These are phyloP conservation scores for Euplagia quadripunctaria DNA, from an alignment of 2,888 invertebrate genomes.

Conservation along the genomic window DNA sequence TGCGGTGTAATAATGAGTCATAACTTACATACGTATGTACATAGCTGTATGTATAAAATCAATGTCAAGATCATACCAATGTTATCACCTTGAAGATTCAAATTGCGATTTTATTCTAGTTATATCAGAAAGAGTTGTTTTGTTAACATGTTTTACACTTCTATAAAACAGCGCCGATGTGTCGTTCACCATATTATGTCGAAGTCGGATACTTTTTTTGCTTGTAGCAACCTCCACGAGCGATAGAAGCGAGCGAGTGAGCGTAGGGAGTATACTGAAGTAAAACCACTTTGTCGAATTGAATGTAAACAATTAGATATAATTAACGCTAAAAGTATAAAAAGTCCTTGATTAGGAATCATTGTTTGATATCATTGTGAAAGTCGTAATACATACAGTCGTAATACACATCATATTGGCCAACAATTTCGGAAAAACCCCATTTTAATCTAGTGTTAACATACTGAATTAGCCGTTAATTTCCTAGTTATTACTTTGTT, in stretches of 20 bases:
- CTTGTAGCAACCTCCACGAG: background rate
- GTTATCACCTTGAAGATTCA: slow-evolving; percentile 52
- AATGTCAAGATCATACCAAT: slow-evolving; percentile 72
- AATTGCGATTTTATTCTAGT: slow-evolving; percentile 17
- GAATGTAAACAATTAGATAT: background rate
- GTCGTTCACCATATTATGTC: background rate
- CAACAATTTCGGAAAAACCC: background rate
- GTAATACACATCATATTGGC: background rate
- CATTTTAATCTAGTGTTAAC: background rate
- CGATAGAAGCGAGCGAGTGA: background rate
- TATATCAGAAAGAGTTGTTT: slow-evolving; percentile 24
- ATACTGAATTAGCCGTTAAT: background rate
- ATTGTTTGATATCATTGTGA: background rate
- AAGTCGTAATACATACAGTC: background rate
- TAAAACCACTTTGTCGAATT: background rate
- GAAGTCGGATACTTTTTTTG: background rate
- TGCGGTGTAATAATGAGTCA: slow-evolving; percentile 68
- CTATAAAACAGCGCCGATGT: background rate
- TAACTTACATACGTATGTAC: slow-evolving; percentile 22
- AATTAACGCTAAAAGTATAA: background rate
- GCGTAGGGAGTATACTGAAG: background rate
- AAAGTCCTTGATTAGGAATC: background rate
- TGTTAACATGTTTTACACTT: slow-evolving; percentile 4
- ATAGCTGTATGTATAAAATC: slow-evolving; percentile 49
- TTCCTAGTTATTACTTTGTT: background rate